Evolutionary conservation across 1,140 invertebrate species (phyloP).

Genomic region (Halictus rubicundus): DNA sequence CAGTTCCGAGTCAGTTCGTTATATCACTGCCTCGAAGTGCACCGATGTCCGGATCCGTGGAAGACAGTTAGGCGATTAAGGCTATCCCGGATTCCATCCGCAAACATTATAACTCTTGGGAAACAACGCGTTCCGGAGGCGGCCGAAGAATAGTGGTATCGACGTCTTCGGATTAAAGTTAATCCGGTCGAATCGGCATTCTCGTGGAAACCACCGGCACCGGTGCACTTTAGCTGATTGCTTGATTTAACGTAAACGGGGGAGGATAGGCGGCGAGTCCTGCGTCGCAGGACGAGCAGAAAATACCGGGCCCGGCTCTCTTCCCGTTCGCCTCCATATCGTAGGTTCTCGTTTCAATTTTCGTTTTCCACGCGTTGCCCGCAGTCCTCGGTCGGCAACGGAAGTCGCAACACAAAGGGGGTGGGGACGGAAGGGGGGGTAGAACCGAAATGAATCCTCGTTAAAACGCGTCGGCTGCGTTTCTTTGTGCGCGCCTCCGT

Average conservation of each 20-base stretch:
- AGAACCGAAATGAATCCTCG: not conserved
- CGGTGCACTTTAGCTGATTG: constrained; percentile 50
- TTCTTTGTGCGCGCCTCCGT: not conserved
- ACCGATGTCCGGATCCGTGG: not conserved
- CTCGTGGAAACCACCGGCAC: constrained; percentile 35
- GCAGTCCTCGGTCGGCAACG: not conserved
- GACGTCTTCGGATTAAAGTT: constrained; percentile 48
- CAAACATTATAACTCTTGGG: constrained; percentile 29
- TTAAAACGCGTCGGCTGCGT: not conserved
- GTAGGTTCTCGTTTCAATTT: not conserved
- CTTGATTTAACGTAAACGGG: constrained; percentile 50
- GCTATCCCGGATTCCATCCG: not conserved
- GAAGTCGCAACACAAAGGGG: not conserved
- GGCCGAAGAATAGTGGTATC: constrained; percentile 43
- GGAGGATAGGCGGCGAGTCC: not conserved
- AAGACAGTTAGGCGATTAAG: not conserved
- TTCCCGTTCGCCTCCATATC: constrained; percentile 5
- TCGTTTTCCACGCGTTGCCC: not conserved
- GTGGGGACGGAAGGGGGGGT: no score
- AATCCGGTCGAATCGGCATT: constrained; percentile 51
- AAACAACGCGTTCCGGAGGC: constrained; percentile 2
- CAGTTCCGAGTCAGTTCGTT: no score
- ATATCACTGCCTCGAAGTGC: not conserved
- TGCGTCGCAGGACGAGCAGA: constrained; percentile 4
- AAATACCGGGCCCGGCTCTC: constrained; percentile 15